Evolutionary conservation across 2,888 invertebrate genomes (phyloP).

Genomic region (Agrochola litura): DNA sequence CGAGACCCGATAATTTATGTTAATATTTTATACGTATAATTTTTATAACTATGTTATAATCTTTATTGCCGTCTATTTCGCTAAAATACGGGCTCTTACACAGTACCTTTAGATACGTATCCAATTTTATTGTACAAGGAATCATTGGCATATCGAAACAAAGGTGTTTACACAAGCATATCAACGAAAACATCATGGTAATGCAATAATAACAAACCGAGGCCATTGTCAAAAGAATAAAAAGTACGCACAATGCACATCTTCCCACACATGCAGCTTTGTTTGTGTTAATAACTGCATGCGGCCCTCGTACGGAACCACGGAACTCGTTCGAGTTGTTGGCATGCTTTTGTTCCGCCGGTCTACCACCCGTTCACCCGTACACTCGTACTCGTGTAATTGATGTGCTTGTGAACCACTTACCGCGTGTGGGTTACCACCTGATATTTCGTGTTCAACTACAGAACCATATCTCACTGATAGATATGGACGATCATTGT

Average conservation of each 20-base stretch:
- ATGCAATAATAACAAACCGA: constrained; percentile 66
- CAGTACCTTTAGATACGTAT: constrained; percentile 42
- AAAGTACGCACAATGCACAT: constrained; percentile 71
- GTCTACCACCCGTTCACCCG: constrained; percentile 67
- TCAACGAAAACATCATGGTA: constrained; percentile 60
- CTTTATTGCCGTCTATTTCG: constrained; percentile 47
- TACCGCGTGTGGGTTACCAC: constrained; percentile 68
- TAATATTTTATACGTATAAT: constrained; percentile 73
- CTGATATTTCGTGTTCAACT: constrained; percentile 34
- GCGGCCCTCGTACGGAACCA: constrained; percentile 55
- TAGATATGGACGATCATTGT: background rate
- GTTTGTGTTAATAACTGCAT: constrained; percentile 71
- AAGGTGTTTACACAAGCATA: constrained; percentile 42
- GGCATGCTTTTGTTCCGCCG: constrained; percentile 76
- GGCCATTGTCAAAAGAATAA: constrained; percentile 64
- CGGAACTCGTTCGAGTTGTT: constrained; percentile 62
- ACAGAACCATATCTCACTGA: constrained; percentile 20
- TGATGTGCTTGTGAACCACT: constrained; percentile 76
- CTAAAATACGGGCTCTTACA: constrained; percentile 38
- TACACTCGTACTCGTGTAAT: constrained; percentile 70
- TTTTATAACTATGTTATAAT: constrained; percentile 58
- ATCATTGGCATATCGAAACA: constrained; percentile 37
- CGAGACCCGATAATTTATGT: constrained; percentile 75
- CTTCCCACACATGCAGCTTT: constrained; percentile 73
- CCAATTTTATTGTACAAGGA: constrained; percentile 19